Percentiles rank a stretch among this genome's conserved stretches.
These are phyloP conservation scores for Apodemia mormo DNA, from an alignment of 2,888 invertebrate genomes.

Conservation along the genomic window DNA sequence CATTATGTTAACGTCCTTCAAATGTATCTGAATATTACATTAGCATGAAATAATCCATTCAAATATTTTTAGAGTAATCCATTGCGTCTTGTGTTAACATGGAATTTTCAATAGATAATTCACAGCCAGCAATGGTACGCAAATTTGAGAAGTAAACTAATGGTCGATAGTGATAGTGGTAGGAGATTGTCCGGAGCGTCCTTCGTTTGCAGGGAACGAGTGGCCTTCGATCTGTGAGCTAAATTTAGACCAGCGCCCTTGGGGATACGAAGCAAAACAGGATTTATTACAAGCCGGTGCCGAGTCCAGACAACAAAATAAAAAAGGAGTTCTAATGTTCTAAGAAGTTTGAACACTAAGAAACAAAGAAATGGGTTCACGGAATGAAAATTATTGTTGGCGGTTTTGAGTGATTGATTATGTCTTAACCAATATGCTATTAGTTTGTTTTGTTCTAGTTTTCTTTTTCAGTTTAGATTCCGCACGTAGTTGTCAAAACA, in stretches of 20 bases:
- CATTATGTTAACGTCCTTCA: constrained; percentile 14
- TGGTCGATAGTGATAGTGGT: constrained; percentile 14
- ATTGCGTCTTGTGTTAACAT: neutral
- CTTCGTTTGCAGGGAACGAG: constrained; percentile 51
- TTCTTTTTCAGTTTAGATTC: neutral
- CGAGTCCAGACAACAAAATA: constrained; percentile 30
- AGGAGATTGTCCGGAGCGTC: constrained; percentile 30
- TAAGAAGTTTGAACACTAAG: constrained; percentile 21
- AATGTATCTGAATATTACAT: constrained; percentile 7
- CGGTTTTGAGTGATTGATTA: constrained; percentile 5
- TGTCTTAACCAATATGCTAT: neutral
- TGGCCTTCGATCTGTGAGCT: constrained; percentile 66
- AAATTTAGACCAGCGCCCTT: constrained; percentile 74
- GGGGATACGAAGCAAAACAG: constrained; percentile 67
- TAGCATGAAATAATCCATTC: neutral
- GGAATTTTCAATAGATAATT: neutral
- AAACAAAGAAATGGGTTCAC: constrained; percentile 14
- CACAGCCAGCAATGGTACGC: constrained; percentile 1
- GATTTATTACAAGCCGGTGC: constrained; percentile 62
- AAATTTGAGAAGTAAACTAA: constrained; percentile 2
- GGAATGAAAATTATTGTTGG: constrained; percentile 5
- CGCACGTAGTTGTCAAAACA: neutral
- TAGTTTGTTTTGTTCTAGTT: neutral
- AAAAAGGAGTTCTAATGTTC: constrained; percentile 30
- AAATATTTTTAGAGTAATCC: neutral